Evolutionary conservation across 2,888 invertebrate species (phyloP).

Genomic region (Odontomyia ornata): DNA sequence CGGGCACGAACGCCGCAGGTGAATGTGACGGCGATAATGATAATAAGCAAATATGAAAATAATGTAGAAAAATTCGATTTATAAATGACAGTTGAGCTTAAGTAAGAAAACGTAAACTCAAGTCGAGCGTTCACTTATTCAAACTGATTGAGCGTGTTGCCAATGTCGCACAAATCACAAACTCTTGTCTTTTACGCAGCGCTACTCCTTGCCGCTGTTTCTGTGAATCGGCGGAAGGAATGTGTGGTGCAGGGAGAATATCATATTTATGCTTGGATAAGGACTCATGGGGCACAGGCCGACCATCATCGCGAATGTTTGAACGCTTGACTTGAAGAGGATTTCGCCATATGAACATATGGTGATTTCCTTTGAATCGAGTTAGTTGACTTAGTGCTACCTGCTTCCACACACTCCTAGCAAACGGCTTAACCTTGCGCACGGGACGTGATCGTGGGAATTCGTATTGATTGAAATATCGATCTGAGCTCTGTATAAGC

Average conservation of each 20-base stretch:
- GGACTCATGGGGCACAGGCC: conserved; percentile 6
- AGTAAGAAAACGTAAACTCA: neutral
- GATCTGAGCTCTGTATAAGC: neutral
- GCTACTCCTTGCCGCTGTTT: neutral
- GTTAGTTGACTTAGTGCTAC: no score
- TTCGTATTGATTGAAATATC: neutral
- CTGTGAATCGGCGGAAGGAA: neutral
- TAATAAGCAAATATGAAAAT: conserved; percentile 9
- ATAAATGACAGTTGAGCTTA: conserved; percentile 24
- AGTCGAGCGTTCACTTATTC: conserved; percentile 3
- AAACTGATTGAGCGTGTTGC: conserved; percentile 19
- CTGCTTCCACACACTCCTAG: no score
- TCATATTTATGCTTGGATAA: no score
- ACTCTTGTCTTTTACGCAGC: neutral
- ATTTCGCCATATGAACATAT: neutral
- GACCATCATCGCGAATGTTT: neutral
- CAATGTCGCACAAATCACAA: conserved; percentile 24
- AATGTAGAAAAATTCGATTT: conserved; percentile 21
- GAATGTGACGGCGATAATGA: neutral
- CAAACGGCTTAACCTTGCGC: neutral
- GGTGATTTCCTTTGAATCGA: neutral
- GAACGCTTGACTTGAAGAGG: conserved; percentile 7
- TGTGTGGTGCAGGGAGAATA: no score
- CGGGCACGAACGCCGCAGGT: neutral
- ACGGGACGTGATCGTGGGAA: neutral